phyloP scores from a whole-genome alignment of 2,797 vertebrate genomes.

The Phrynocephalus guinanensis region DNA sequence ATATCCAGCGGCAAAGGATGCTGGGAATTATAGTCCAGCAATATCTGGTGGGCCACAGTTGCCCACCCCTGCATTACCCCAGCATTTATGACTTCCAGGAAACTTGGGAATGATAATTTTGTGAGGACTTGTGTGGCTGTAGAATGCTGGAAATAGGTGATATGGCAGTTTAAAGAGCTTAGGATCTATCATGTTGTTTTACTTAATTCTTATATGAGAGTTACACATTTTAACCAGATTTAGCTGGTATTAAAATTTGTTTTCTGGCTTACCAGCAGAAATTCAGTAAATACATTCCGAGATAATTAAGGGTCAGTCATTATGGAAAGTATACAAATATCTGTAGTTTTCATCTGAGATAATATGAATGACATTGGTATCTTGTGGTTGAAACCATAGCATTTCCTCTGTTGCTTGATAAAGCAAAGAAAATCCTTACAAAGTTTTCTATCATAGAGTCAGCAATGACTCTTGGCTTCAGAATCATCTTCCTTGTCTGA shows the following conservation, averaged over 20 bases:
- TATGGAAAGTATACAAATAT: neutral
- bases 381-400: neutral
- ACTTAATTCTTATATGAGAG: neutral
- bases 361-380: neutral
- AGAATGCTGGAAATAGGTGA: neutral
- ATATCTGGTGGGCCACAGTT: neutral
- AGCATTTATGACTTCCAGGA: neutral
- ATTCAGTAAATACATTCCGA: neutral
- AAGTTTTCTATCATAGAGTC: too few relatives aligned
- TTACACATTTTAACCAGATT: neutral
- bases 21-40: neutral
- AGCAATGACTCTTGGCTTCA: constrained; percentile 11
- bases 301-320: neutral
- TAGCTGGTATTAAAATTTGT: neutral
- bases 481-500: neutral
- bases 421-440: neutral
- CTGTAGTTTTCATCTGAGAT: neutral
- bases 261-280: neutral
- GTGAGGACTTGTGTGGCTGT: neutral
- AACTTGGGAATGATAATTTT: neutral
- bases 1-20: neutral
- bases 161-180: neutral
- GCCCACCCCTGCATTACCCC: neutral
- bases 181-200: neutral
- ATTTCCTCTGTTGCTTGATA: neutral